Evolutionary conservation across 2,888 invertebrate genomes (phyloP), one percentile per base, ranked within the genome.

Genomic region (Notodonta dromedarius): DNA sequence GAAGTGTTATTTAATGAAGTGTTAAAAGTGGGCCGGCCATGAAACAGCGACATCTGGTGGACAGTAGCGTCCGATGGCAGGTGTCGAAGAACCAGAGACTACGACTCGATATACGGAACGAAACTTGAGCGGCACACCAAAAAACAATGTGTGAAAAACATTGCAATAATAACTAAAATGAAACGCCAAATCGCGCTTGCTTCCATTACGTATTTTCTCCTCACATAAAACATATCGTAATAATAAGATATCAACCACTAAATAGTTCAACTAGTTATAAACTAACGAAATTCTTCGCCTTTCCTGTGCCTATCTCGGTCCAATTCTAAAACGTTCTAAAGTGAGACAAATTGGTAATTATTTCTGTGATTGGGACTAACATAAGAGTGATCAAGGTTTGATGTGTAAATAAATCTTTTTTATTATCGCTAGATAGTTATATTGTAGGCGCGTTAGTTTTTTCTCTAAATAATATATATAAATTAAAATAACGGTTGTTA

Each of bases 171-270:
- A 77, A 82, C 77, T 67, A 76, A 69, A 71, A 66, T 76, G 67
- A 83, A 71, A 87, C 88, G 93, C 93, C 93, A 93, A 93, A 93
- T 90, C 85, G 91, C 88, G 91, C 90, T 91, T 85, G 91, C 93
- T 93, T 93, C 93, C 93, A 93, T 87, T 81, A 85, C 82, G 77
- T 87, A 85, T 85, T 88, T 82, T 83, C 85, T 84, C 87, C 68
- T 86, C 89, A 84, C 83, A 78, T 74, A 77, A 84, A 87, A 91
- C 93, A 92, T 93, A 93, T 93, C 93, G 83, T 91, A 86, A 75
- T 32, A 79, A 71, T 90, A 89, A 89, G 86, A 72, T 77, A 83
- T 85, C 82, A 86, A 88, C 87, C 87, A 89, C 79, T 84, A 82
- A 79, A 71, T 44, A 58, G 82, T 82, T 85, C 82, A 83, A 87